phyloP scores from a whole-genome alignment of 1,140 invertebrate species.

The Ptiloglossa arizonensis region DNA sequence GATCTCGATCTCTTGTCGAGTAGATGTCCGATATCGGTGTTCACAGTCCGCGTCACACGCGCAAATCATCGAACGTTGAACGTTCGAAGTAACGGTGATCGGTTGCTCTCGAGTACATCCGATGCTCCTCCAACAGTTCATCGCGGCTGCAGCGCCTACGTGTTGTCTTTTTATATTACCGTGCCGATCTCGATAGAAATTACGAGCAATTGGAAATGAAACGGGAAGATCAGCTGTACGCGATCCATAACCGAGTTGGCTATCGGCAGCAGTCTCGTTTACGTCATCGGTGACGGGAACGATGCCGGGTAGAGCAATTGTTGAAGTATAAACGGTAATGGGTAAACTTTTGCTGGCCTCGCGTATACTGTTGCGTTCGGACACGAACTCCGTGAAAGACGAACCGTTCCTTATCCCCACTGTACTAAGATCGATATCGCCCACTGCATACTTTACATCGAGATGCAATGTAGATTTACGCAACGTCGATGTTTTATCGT shows the following conservation, averaged over 20 bases:
- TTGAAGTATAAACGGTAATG: not conserved
- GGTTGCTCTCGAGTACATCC: constrained; percentile 18
- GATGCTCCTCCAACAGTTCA: constrained; percentile 55
- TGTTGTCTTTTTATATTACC: not conserved
- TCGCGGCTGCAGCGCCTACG: not conserved
- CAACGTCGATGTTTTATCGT: constrained; percentile 17
- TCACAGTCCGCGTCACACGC: not conserved
- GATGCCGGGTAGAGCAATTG: too few relatives aligned
- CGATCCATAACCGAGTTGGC: not conserved
- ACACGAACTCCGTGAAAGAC: constrained; percentile 39
- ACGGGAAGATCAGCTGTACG: not conserved
- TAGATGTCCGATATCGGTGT: not conserved
- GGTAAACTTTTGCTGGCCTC: constrained; percentile 72
- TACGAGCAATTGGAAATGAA: constrained; percentile 1
- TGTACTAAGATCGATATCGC: constrained; percentile 58
- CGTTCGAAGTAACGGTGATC: not conserved
- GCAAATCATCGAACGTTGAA: not conserved
- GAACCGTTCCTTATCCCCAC: constrained; percentile 48
- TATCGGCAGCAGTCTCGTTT: not conserved
- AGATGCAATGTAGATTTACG: constrained; percentile 74
- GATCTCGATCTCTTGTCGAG: not conserved
- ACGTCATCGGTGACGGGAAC: not conserved
- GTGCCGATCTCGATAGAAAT: not conserved
- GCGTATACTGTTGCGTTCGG: constrained; percentile 28
- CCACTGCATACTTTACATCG: constrained; percentile 71